These are phyloP conservation scores for Tylochromis polylepis DNA, from an alignment of 2,113 vertebrate genomes.

Conservation along the genomic window DNA sequence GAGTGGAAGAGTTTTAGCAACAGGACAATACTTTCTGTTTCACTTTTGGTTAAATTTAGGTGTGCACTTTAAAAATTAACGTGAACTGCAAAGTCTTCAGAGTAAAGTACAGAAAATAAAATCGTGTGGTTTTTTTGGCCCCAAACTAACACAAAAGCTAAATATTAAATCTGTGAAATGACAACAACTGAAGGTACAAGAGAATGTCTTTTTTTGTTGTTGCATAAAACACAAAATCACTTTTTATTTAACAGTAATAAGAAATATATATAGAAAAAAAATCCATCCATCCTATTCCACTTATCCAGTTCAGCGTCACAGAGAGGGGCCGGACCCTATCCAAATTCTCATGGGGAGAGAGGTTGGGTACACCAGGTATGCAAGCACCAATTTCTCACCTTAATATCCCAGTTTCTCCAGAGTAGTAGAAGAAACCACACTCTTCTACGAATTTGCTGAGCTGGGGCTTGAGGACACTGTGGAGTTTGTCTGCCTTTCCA, in stretches of 20 bases:
- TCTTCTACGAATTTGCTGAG: conserved; percentile 86
- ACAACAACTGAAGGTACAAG: background rate
- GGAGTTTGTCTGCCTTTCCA: conserved; percentile 91
- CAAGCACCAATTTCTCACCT: conserved; percentile 69
- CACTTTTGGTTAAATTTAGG: background rate
- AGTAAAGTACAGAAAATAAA: background rate
- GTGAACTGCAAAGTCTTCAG: background rate
- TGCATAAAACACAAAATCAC: background rate
- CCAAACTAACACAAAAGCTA: background rate
- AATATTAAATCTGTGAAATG: background rate
- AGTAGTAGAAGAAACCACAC: conserved; percentile 91
- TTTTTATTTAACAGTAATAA: background rate
- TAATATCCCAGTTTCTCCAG: conserved; percentile 82
- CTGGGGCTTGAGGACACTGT: conserved; percentile 86
- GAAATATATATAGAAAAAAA: background rate
- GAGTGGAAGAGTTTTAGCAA: background rate
- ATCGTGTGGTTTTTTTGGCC: too few species aligned
- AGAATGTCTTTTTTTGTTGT: background rate
- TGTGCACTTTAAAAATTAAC: background rate
- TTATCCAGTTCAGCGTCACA: background rate
- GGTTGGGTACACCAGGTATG: rapidly evolving
- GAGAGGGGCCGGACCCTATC: background rate
- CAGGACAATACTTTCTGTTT: too few species aligned
- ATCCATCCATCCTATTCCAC: background rate
- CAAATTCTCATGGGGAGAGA: background rate